Conservation (phyloP, 2,888 invertebrate genomes). For the Plutella xylostella region DNA sequence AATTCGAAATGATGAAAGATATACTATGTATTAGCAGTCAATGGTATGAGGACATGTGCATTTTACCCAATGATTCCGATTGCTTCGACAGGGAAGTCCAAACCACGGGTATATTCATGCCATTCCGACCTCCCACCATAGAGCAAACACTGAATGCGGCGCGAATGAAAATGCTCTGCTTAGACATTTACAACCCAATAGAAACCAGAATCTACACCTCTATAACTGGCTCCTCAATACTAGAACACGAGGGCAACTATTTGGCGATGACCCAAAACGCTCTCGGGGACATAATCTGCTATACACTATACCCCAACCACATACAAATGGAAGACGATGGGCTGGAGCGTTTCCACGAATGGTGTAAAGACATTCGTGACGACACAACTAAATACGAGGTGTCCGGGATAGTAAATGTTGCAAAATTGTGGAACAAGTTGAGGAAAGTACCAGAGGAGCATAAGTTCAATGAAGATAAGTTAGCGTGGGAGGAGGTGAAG, state of each 20-base stretch:
- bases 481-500: constrained; percentile 18
- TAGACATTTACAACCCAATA: constrained; percentile 38
- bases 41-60: constrained; percentile 53
- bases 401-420: constrained; percentile 33
- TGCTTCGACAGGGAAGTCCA: constrained; percentile 25
- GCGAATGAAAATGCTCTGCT: constrained; percentile 34
- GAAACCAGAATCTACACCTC: constrained; percentile 37
- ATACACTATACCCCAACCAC: constrained; percentile 39
- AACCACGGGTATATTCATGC: constrained; percentile 33
- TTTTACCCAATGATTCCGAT: constrained; percentile 40
- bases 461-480: constrained; percentile 23
- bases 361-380: constrained; percentile 32
- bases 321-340: constrained; percentile 41
- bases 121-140: constrained; percentile 48
- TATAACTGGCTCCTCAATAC: constrained; percentile 37
- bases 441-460: constrained; percentile 34
- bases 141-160: constrained; percentile 37
- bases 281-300: constrained; percentile 49
- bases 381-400: too few species aligned
- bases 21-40: constrained; percentile 49
- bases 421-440: constrained; percentile 35
- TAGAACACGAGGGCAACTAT: constrained; percentile 36
- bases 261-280: constrained; percentile 46
- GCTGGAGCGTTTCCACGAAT: constrained; percentile 34
- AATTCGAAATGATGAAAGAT: constrained; percentile 43